phyloP scores from a whole-genome alignment of 2,888 invertebrate species.

The Cephus nigrinus region DNA sequence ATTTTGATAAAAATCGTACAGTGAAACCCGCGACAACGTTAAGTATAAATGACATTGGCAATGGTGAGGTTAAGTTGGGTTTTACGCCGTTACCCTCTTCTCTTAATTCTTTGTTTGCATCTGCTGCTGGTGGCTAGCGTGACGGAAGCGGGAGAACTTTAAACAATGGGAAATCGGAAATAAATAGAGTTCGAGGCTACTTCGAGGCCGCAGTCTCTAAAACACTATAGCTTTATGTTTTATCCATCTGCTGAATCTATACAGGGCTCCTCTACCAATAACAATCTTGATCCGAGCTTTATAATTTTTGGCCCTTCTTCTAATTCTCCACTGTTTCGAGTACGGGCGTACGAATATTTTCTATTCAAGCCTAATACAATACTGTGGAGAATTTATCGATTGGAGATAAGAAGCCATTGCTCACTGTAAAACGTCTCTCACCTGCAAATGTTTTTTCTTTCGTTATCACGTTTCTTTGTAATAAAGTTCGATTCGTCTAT shows the following conservation, averaged over 20 bases:
- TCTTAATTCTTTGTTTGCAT: conserved; percentile 13
- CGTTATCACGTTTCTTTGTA: neutral
- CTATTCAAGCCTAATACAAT: neutral
- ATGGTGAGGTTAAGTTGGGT: neutral
- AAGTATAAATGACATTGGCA: conserved; percentile 5
- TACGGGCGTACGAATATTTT: neutral
- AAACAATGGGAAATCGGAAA: conserved; percentile 22
- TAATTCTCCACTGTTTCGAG: neutral
- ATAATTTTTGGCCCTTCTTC: neutral
- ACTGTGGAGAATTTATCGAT: neutral
- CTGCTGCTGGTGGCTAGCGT: conserved; percentile 11
- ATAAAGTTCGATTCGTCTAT: neutral
- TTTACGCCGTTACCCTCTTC: neutral
- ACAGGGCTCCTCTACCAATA: neutral
- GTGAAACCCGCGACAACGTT: conserved; percentile 4
- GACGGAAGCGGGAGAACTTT: conserved; percentile 22
- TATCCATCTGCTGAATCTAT: neutral
- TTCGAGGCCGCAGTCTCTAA: conserved; percentile 8
- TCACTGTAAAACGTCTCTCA: neutral
- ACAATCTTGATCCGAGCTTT: neutral
- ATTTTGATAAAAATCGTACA: neutral
- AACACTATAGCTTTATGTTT: conserved; percentile 3
- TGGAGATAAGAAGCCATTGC: neutral
- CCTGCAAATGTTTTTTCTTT: neutral
- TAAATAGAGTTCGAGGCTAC: conserved; percentile 16